Conservation (phyloP, 2,797 vertebrate genomes). For the Sebastes trivittatus region DNA sequence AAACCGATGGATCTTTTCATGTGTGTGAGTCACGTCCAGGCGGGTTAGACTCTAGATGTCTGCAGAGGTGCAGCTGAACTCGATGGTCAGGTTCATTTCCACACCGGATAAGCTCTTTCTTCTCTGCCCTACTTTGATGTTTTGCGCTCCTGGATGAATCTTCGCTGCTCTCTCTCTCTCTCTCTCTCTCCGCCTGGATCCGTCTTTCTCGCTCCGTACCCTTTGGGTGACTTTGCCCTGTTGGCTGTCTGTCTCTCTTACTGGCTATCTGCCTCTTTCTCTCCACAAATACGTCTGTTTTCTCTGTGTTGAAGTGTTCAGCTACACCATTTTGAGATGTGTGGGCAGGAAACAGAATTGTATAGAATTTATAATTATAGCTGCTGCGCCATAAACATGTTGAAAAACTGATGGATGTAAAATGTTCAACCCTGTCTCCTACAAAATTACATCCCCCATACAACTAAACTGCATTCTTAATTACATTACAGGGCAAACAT, state of each 20-base stretch:
- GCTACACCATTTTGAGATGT: background rate
- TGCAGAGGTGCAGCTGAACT: constrained; percentile 57
- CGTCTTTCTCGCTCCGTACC: constrained; percentile 44
- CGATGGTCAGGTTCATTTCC: constrained; percentile 73
- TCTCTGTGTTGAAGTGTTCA: background rate
- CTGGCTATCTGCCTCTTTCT: constrained; percentile 15
- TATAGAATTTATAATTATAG: background rate
- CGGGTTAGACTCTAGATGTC: constrained; percentile 30
- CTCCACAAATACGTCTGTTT: background rate
- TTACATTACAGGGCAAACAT: too few relatives aligned
- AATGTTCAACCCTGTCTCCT: background rate
- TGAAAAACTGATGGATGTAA: background rate
- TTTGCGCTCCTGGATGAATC: constrained; percentile 67
- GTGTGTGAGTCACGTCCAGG: constrained; percentile 38
- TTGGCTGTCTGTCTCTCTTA: constrained; percentile 44
- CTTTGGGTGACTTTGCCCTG: constrained; percentile 55
- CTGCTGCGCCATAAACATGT: background rate
- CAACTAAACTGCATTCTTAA: too few relatives aligned
- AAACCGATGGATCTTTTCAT: background rate
- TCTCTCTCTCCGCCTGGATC: constrained; percentile 36
- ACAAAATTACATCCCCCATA: background rate
- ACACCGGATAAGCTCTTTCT: constrained; percentile 78
- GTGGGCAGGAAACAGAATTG: background rate
- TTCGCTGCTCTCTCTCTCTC: constrained; percentile 44
- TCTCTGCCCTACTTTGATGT: constrained; percentile 75